phyloP scores from a whole-genome alignment of 2,113 vertebrate genomes.

The Bujurquina vittata region DNA sequence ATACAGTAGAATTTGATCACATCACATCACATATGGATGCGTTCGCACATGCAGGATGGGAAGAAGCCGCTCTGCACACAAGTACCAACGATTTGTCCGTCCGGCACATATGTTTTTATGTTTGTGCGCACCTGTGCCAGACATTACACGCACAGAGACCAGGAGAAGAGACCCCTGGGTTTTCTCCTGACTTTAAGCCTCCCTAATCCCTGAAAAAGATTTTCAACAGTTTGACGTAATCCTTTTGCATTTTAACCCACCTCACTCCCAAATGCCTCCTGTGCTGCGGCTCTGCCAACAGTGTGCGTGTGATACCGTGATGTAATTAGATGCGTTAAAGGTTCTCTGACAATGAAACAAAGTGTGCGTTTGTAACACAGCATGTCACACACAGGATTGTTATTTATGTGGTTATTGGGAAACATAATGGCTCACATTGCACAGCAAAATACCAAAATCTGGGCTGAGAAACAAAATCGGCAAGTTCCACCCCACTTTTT shows the following conservation, averaged over 20 bases:
- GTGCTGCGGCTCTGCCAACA: conserved; percentile 52
- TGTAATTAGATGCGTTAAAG: conserved; percentile 64
- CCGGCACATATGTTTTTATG: neutral
- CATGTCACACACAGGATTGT: conserved; percentile 26
- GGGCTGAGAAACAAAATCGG: neutral
- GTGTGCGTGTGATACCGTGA: conserved; percentile 54
- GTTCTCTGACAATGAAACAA: conserved; percentile 46
- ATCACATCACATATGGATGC: conserved; percentile 1
- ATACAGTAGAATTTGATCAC: conserved; percentile 42
- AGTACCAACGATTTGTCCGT: conserved; percentile 29
- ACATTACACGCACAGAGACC: conserved; percentile 50
- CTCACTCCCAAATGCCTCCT: conserved; percentile 65
- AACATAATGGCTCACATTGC: neutral
- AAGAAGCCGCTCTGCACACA: neutral
- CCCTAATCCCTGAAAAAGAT: conserved; percentile 79
- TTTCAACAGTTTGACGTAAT: conserved; percentile 78
- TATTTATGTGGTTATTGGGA: conserved; percentile 36
- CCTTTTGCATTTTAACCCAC: conserved; percentile 71
- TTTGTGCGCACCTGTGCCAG: conserved; percentile 33
- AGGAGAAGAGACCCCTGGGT: conserved; percentile 67
- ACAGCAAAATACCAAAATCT: neutral
- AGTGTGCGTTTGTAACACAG: conserved; percentile 39
- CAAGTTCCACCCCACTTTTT: neutral
- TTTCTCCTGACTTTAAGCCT: conserved; percentile 75
- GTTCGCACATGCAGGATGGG: neutral